Evolutionary conservation across 1,140 invertebrate genomes (phyloP).

Genomic region (Holotrichia oblita): DNA sequence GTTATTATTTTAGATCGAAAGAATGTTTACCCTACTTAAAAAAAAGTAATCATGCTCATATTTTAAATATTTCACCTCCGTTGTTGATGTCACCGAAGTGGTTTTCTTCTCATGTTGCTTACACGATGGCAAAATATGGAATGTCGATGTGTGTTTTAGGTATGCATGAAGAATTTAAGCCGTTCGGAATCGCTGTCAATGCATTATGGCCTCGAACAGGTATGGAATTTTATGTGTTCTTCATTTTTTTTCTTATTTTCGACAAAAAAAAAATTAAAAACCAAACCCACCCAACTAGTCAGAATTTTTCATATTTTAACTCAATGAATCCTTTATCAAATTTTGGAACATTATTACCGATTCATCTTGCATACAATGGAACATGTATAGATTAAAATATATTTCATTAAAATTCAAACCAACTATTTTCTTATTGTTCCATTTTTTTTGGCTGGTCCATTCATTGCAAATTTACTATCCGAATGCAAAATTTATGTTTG

Average conservation of each 20-base stretch:
- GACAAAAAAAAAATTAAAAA: too few relatives aligned
- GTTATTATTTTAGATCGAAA: slow-evolving; percentile 79
- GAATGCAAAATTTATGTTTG: slow-evolving; percentile 47
- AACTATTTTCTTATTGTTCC: too few relatives aligned
- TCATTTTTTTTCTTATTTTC: too few relatives aligned
- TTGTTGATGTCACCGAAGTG: slow-evolving; percentile 89
- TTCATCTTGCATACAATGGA: too few relatives aligned
- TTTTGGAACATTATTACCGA: too few relatives aligned
- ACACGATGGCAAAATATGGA: slow-evolving; percentile 98
- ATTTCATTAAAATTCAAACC: too few relatives aligned
- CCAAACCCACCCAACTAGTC: too few relatives aligned
- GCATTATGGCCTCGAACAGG: slow-evolving; percentile 96
- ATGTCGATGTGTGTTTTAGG: slow-evolving; percentile 99
- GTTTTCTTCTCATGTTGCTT: slow-evolving; percentile 95
- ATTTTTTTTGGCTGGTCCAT: too few relatives aligned
- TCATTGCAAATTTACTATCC: too few relatives aligned
- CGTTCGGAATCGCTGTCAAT: slow-evolving; percentile 90
- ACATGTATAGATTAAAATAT: too few relatives aligned
- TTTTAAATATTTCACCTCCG: slow-evolving; percentile 95
- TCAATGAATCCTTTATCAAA: too few relatives aligned
- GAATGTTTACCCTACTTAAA: slow-evolving; percentile 89
- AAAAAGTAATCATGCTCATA: slow-evolving; percentile 92
- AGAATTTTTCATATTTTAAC: too few relatives aligned
- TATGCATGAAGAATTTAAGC: slow-evolving; percentile 92
- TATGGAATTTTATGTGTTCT: slow-evolving; percentile 60